Conservation (phyloP, 2,797 vertebrate genomes). For the Sus cebifrons region DNA sequence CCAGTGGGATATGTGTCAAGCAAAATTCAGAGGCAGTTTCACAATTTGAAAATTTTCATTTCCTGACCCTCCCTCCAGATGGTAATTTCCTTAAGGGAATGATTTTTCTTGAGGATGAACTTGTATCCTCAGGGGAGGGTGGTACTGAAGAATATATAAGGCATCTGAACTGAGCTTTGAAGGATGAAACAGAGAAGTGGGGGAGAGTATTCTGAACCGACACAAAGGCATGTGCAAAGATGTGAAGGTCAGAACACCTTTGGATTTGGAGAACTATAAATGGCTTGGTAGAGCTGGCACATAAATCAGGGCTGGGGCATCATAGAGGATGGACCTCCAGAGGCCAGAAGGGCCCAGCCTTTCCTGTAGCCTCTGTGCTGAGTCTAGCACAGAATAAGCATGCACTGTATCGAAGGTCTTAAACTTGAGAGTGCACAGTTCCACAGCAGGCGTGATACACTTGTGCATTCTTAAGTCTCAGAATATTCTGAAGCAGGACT, state of each 20-base stretch:
- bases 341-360: neutral
- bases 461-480: neutral
- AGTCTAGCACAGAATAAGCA: neutral
- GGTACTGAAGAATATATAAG: too few species aligned
- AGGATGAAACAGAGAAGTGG: neutral
- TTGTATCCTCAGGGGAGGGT: neutral
- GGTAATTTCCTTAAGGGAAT: neutral
- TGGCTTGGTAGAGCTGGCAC: neutral
- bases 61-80: neutral
- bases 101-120: constrained; percentile 2
- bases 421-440: neutral
- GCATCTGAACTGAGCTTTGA: neutral
- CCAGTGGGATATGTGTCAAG: neutral
- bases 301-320: neutral
- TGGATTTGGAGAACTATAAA: neutral
- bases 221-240: neutral
- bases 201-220: neutral
- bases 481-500: neutral
- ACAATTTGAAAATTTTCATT: neutral
- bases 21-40: neutral
- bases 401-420: neutral
- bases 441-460: neutral
- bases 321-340: neutral
- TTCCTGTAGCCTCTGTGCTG: neutral
- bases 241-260: neutral